phyloP scores from a whole-genome alignment of 53 echinoderm and acorn worm genomes.

The Echinarachnius parma region DNA sequence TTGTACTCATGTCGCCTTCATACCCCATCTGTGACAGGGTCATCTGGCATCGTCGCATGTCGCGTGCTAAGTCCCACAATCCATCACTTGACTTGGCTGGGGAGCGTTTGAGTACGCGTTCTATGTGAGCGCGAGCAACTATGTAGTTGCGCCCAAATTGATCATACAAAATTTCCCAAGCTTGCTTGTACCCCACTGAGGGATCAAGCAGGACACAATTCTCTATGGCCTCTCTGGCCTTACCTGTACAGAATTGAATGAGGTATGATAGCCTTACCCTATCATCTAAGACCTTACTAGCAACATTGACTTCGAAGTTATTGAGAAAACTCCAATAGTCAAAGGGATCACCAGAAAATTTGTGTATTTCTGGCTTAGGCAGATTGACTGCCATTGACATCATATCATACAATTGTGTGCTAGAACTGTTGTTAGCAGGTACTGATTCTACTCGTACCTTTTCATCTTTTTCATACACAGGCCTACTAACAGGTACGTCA shows the following conservation, averaged over 20 bases:
- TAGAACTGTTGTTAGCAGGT: background rate
- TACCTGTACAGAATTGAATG: conserved; percentile 29
- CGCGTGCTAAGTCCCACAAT: conserved; percentile 61
- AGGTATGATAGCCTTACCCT: conserved; percentile 27
- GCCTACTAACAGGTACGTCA: background rate
- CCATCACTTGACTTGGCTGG: background rate
- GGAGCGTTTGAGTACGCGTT: background rate
- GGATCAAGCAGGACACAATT: conserved; percentile 37
- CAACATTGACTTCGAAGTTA: conserved; percentile 33
- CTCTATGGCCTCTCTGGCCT: conserved; percentile 26
- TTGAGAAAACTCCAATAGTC: conserved; percentile 41
- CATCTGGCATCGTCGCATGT: conserved; percentile 73
- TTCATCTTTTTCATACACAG: no score
- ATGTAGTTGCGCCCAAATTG: conserved; percentile 55
- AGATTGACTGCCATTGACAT: conserved; percentile 21
- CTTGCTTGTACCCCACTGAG: conserved; percentile 15
- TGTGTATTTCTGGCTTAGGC: conserved; percentile 40
- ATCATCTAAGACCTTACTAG: conserved; percentile 16
- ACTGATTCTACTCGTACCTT: background rate
- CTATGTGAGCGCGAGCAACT: conserved; percentile 36
- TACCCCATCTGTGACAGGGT: conserved; percentile 63
- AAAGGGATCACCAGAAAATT: conserved; percentile 35
- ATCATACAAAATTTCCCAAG: conserved; percentile 23
- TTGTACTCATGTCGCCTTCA: conserved; percentile 57
- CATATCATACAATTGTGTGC: background rate